Percentiles rank a stretch among this genome's conserved stretches.
Conservation (phyloP, 2,888 invertebrate species). For the Spisula solida region DNA sequence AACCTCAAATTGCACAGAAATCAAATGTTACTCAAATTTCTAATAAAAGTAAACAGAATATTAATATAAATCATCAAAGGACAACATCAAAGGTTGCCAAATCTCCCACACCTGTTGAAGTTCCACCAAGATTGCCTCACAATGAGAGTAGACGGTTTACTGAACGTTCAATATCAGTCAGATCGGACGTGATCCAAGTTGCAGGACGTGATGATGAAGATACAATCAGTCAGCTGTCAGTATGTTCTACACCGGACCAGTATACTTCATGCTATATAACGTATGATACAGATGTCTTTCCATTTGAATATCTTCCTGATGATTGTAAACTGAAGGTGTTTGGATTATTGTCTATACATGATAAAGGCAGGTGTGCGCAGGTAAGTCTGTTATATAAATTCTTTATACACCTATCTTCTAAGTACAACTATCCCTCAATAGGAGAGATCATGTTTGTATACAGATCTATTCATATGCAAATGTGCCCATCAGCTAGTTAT, state of each 20-base stretch:
- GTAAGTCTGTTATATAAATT: conserved; percentile 33
- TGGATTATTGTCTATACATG: conserved; percentile 80
- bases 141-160: not conserved
- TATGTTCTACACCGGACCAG: conserved; percentile 17
- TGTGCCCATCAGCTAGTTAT: no score
- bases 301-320: conserved; percentile 82
- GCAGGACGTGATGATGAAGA: not conserved
- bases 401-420: no score
- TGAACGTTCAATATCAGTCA: not conserved
- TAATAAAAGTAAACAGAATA: conserved; percentile 37
- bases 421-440: no score
- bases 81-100: not conserved
- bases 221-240: conserved; percentile 5
- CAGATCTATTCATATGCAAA: no score
- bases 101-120: conserved; percentile 54
- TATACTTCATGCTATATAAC: not conserved
- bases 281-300: conserved; percentile 72
- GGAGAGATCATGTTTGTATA: no score
- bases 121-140: conserved; percentile 8
- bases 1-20: conserved; percentile 54
- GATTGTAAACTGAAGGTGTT: conserved; percentile 85
- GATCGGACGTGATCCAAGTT: conserved; percentile 4
- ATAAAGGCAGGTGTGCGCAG: conserved; percentile 80
- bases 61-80: conserved; percentile 13
- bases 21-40: conserved; percentile 52